Evolutionary conservation across 2,113 vertebrate species (phyloP).

Genomic region (Stercorarius parasiticus): DNA sequence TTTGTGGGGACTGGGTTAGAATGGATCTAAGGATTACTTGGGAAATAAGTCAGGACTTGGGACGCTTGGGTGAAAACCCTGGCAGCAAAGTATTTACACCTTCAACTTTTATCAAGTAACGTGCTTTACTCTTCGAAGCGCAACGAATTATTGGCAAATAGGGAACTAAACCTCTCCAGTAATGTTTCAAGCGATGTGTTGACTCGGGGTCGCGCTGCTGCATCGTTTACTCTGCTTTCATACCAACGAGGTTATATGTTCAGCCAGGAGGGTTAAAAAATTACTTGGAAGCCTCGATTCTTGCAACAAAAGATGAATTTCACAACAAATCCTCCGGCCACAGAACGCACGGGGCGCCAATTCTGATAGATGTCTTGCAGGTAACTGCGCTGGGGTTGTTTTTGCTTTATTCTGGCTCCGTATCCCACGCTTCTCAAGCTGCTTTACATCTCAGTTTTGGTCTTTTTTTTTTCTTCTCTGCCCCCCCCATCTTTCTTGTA

Average conservation of each 20-base stretch:
- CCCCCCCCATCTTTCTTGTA: background rate
- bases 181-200: background rate
- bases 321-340: background rate
- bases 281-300: background rate
- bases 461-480: background rate
- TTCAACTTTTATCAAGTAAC: background rate
- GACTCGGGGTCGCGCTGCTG: background rate
- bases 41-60: background rate
- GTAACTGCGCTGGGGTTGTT: background rate
- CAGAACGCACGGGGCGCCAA: fast-evolving
- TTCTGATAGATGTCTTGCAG: background rate
- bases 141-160: background rate
- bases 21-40: background rate
- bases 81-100: background rate
- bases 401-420: background rate
- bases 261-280: background rate
- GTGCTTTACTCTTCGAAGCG: background rate
- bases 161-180: background rate
- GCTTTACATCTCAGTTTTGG: background rate
- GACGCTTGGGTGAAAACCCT: background rate
- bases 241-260: background rate
- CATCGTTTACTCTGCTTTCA: background rate
- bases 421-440: background rate
- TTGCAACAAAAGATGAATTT: background rate
- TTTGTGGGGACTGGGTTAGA: background rate